Percentiles rank a stretch among this genome's conserved stretches.
phyloP scores from a whole-genome alignment of 2,113 vertebrate genomes.

The Mionectes macconnelli region DNA sequence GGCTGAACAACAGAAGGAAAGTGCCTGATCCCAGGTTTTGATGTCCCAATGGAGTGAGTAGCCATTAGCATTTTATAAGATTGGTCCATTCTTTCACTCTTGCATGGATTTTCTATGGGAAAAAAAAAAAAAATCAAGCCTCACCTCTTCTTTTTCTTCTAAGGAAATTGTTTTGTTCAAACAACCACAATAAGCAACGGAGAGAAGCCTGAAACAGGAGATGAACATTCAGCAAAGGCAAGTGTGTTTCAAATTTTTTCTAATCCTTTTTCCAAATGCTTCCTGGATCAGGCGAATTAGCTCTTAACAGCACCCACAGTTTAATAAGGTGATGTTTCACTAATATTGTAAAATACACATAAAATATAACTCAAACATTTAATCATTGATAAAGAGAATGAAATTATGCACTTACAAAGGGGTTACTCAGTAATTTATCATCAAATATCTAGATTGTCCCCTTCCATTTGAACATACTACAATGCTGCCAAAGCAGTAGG shows the following conservation, averaged over 20 bases:
- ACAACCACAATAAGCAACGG: not conserved
- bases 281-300: not conserved
- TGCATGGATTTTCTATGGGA: not conserved
- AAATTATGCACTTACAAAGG: not conserved
- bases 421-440: not conserved
- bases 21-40: not conserved
- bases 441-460: not conserved
- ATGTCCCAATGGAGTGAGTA: not conserved
- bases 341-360: not conserved
- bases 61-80: not conserved
- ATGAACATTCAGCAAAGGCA: not conserved
- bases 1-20: not conserved
- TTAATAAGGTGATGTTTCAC: not conserved
- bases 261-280: not conserved
- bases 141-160: not conserved
- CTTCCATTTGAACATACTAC: not conserved
- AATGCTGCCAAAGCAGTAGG: not conserved
- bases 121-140: not conserved
- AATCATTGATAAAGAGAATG: not conserved
- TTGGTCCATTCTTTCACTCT: not conserved
- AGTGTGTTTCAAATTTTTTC: fast-evolving
- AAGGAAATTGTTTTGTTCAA: not conserved
- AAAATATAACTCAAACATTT: not conserved
- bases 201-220: not conserved
- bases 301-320: not conserved